Evolutionary conservation across 2,888 invertebrate species (phyloP), one percentile per base, ranked within the genome.

Genomic region (Diabrotica balteata): DNA sequence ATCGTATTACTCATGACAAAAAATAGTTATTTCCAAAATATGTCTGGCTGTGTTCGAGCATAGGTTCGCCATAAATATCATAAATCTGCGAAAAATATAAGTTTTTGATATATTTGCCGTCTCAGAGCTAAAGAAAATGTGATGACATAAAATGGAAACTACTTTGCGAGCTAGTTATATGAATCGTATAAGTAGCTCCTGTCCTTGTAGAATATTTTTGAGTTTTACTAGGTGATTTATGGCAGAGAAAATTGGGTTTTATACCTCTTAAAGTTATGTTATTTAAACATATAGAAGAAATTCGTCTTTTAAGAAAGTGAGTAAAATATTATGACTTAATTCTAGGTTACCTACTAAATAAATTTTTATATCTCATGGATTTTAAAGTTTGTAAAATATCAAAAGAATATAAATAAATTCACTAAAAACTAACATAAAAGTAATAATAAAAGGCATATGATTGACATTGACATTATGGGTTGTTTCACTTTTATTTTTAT

Each of bases 1-100:
- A 57, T 57, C 45, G 11, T 9, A 45, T 45, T 45, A 17, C 8
- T 9, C 7, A n/a, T 9, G 17, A n/a, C 44, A 43, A 57, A 57
- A 57, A 57, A 17, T 45, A 57, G 44, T 45, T 6, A 57, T 57
- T 45, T 45, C 11, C 2, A 17, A 57, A 57, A 61, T 17, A 52
- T 52, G 60, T 52, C 45, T 45, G 49, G 50, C 58, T 59, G 46
- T 54, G 17, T 55, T 44, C 43, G 22, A 68, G 58, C 68, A 69
- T 69, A 69, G 53, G 63, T 66, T 63, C 44, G 54, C 55, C 62
- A 66, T 63, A 66, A 66, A 63, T 69, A 66, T 55, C 54, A 58
- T 69, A 69, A 66, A 63, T 69, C 66, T 11, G 42, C 7, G 44
- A 49, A 54, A 52, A 45, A 66, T 55, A 46, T 32, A 66, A 69